Base-by-base conservation (phyloP, 2,113 vertebrate genomes). In the Sakesphorus luctuosus region DNA sequence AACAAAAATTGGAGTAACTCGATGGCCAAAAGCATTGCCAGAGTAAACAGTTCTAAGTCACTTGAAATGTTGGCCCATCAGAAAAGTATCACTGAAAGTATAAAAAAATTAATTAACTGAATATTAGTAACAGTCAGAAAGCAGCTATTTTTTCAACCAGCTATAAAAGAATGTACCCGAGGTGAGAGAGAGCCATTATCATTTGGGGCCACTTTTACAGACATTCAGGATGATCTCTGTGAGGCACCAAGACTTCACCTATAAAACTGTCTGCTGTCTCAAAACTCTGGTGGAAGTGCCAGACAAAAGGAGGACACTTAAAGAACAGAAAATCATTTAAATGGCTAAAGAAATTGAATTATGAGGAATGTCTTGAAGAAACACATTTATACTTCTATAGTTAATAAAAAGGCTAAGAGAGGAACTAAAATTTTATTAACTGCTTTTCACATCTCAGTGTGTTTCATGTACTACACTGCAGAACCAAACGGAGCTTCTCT, bases 361-460 rank as follows among this genome's bases (percentile, higher is more conserved):
- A 94, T 18, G n/a, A 84, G 11, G n/a, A 80, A 62, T 81, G 63
- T 25, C 58, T 74, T 90, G 58, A 81, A 93, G 72, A 92, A 88
- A 40, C 2, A 82, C 53, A 63, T 85, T 91, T 88, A 73, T 73
- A 56, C 13, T 81, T 76, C 55, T 78, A 35, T 43, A 86, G 80
- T 67, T 93, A 90, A 92, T 92, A 94, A 90, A 90, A 96, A 90
- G 36, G 63, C 46, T 87, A 77, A 90, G 47, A 13, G 40, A 26
- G 23, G 12, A 90, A 74, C 33, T 92, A 85, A 88, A 86, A 88
- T 92, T 58, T 72, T n/a, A 93, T 86, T 80, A 94, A 86, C 59
- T 86, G 74, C 50, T 75, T 94, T 84, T 69, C 74, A 63, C 50
- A 62, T 73, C 31, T 83, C 82, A 6, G 7, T 38, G 71, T 76